Evolutionary conservation across 2,113 vertebrate species (phyloP).

Genomic region (Gobius niger): DNA sequence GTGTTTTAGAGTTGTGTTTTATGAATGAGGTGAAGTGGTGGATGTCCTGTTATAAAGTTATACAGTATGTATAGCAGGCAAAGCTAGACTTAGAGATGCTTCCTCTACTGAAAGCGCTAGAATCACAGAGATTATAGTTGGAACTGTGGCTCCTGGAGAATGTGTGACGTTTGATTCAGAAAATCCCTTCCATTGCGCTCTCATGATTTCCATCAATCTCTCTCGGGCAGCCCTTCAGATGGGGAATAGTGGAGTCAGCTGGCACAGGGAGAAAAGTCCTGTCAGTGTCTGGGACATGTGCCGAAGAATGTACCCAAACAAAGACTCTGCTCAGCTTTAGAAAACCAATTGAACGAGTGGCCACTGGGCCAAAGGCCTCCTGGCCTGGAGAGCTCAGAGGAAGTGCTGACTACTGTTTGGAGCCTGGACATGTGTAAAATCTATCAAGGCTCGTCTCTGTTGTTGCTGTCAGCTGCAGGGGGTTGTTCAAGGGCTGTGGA

Average conservation of each 20-base stretch:
- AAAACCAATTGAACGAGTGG: slow-evolving; percentile 35
- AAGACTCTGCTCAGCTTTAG: slow-evolving; percentile 33
- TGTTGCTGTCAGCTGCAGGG: slow-evolving; percentile 48
- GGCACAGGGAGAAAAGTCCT: slow-evolving; percentile 19
- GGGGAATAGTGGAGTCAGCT: slow-evolving; percentile 33
- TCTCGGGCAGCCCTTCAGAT: slow-evolving; percentile 27
- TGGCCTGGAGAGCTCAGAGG: slow-evolving; percentile 61
- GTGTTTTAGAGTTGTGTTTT: not conserved
- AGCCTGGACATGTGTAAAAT: slow-evolving; percentile 64
- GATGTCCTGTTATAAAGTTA: not conserved
- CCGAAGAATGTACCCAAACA: slow-evolving; percentile 64
- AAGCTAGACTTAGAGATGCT: not conserved
- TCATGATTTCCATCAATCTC: slow-evolving; percentile 40
- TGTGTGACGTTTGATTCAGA: not conserved
- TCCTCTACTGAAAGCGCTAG: not conserved
- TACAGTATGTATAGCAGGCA: no score
- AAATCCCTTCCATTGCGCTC: slow-evolving; percentile 8
- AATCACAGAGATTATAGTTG: not conserved
- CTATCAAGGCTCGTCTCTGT: slow-evolving; percentile 50
- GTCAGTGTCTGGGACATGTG: slow-evolving; percentile 50
- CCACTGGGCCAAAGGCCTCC: slow-evolving; percentile 27
- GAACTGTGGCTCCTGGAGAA: not conserved
- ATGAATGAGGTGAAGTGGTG: not conserved
- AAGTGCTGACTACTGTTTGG: slow-evolving; percentile 65
- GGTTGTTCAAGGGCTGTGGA: slow-evolving; percentile 32